Evolutionary conservation across 2,888 invertebrate species (phyloP).

Genomic region (Nephrotoma appendiculata): DNA sequence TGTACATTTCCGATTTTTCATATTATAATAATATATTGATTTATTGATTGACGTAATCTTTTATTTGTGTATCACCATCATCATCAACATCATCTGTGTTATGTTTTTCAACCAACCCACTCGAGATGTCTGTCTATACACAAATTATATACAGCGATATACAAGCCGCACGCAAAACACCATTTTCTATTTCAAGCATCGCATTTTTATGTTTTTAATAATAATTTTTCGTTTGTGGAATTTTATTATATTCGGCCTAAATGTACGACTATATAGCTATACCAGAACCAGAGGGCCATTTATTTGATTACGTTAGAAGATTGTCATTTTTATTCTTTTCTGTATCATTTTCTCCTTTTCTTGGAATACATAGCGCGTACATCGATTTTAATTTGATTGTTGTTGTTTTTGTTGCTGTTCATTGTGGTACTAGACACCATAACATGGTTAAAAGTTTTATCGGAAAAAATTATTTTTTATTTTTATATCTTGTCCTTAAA

Average conservation of each 20-base stretch:
- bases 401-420: not conserved
- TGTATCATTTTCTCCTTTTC: not conserved
- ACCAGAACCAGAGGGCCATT: not conserved
- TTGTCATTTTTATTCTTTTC: not conserved
- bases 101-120: not conserved
- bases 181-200: not conserved
- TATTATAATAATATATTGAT: not conserved
- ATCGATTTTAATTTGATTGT: not conserved
- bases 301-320: not conserved
- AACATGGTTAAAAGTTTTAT: not conserved
- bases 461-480: not conserved
- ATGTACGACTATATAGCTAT: too few species aligned
- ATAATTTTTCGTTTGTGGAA: not conserved
- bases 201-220: not conserved
- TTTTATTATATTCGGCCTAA: not conserved
- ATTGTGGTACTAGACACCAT: not conserved
- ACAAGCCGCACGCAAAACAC: not conserved
- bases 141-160: not conserved
- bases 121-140: not conserved
- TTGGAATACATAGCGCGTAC: not conserved
- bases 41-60: not conserved
- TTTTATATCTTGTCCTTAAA: not conserved
- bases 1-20: not conserved
- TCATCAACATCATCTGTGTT: not conserved
- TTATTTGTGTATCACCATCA: not conserved